Conservation (phyloP, 2,888 invertebrate species). For the Priocnemis perturbator region DNA sequence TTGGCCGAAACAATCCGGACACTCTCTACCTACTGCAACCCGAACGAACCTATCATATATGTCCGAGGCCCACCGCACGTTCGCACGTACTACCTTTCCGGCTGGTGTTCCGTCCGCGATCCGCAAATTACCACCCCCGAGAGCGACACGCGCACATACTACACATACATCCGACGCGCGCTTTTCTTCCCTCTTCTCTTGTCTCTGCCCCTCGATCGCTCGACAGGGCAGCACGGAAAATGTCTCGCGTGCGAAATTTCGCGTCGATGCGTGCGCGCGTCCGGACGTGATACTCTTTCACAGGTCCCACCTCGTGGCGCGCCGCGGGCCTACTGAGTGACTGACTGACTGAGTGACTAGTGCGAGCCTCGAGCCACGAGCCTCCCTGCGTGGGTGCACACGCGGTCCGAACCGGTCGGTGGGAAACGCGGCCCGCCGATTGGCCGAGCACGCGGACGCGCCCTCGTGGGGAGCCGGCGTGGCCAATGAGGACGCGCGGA, state of each 20-base stretch:
- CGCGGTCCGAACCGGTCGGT: slow-evolving; percentile 55
- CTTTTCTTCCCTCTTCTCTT: too few species aligned
- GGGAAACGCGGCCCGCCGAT: slow-evolving; percentile 45
- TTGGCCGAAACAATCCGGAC: too few species aligned
- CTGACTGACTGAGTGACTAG: slow-evolving; percentile 68
- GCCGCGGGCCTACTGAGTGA: slow-evolving; percentile 73
- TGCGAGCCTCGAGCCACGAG: slow-evolving; percentile 58
- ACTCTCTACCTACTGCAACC: too few species aligned
- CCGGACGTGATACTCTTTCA: slow-evolving; percentile 15
- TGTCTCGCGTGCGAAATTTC: not conserved
- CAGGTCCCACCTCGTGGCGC: slow-evolving; percentile 65
- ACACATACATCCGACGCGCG: too few species aligned
- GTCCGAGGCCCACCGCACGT: too few species aligned
- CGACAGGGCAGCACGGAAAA: too few species aligned
- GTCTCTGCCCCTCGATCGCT: too few species aligned
- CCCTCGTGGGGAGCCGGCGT: slow-evolving; percentile 52
- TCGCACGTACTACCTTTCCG: too few species aligned
- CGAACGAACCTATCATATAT: too few species aligned
- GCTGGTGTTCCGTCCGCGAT: too few species aligned
- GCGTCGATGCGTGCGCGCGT: slow-evolving; percentile 2
- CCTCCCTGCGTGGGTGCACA: slow-evolving; percentile 70
- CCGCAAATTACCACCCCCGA: too few species aligned
- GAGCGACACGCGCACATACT: too few species aligned
- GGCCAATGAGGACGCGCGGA: slow-evolving; percentile 57
- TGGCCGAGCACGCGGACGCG: slow-evolving; percentile 42